These are phyloP conservation scores for Odontesthes bonariensis DNA, from an alignment of 2,113 vertebrate species.

Conservation along the genomic window DNA sequence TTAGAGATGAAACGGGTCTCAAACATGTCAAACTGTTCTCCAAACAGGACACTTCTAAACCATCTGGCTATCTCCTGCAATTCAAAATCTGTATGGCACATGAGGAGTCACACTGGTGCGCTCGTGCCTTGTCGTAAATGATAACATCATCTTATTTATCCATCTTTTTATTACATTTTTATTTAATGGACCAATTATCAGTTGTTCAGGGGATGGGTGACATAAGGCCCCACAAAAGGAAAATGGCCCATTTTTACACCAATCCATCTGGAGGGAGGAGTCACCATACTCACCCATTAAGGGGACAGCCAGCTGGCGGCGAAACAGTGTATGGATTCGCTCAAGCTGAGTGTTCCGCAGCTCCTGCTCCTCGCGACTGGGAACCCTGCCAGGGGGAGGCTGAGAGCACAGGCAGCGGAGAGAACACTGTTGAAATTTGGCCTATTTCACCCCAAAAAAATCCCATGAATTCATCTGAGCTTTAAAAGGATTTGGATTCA, in stretches of 20 bases:
- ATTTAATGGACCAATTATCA: not conserved
- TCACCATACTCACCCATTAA: constrained; percentile 87
- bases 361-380: constrained; percentile 89
- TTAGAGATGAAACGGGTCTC: no score
- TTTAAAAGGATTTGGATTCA: not conserved
- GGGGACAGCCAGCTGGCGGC: constrained; percentile 92
- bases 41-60: not conserved
- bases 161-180: not conserved
- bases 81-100: not conserved
- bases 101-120: not conserved
- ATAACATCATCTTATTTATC: not conserved
- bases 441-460: not conserved
- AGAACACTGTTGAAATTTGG: constrained; percentile 35
- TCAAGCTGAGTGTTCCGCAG: constrained; percentile 89
- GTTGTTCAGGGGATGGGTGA: not conserved
- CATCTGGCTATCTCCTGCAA: not conserved
- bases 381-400: constrained; percentile 89
- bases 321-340: constrained; percentile 92
- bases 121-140: not conserved
- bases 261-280: constrained; percentile 40
- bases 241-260: constrained; percentile 11
- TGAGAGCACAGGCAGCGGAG: constrained; percentile 75
- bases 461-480: not conserved
- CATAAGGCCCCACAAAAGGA: constrained; percentile 14
- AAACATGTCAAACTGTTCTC: no score